A percentile compares a stretch with the other conserved stretches of the same genome.
phyloP scores from a whole-genome alignment of 2,113 vertebrate genomes.

The Hassar affinis region DNA sequence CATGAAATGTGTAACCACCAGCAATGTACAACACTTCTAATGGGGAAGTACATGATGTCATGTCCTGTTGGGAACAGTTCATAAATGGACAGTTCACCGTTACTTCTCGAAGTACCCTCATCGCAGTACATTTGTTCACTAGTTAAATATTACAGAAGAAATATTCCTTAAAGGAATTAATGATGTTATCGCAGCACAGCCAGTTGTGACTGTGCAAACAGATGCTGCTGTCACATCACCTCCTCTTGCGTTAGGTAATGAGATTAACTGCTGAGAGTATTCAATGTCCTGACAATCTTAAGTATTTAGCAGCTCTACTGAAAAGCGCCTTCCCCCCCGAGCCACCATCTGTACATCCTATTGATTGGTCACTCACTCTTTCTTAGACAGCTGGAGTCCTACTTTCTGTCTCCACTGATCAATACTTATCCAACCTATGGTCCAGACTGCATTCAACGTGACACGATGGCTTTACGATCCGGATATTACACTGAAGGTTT shows the following conservation, averaged over 20 bases:
- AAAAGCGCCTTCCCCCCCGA: constrained; percentile 50
- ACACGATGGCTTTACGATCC: constrained; percentile 26
- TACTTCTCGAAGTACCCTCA: background rate
- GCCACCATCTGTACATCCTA: constrained; percentile 55
- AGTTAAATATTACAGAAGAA: constrained; percentile 10
- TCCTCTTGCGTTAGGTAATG: constrained; percentile 48
- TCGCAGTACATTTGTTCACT: background rate
- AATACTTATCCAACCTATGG: constrained; percentile 54
- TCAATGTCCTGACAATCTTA: constrained; percentile 55
- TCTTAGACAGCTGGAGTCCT: constrained; percentile 54
- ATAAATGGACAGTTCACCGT: background rate
- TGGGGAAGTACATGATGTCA: background rate
- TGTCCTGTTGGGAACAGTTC: background rate
- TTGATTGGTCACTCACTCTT: constrained; percentile 62
- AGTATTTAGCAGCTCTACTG: constrained; percentile 56
- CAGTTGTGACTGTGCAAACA: constrained; percentile 47
- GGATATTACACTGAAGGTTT: background rate
- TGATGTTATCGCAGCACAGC: constrained; percentile 12
- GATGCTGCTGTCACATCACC: constrained; percentile 45
- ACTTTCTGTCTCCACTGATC: constrained; percentile 59
- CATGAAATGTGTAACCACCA: background rate
- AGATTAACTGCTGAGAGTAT: constrained; percentile 51
- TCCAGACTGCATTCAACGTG: constrained; percentile 46
- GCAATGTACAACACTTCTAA: background rate
- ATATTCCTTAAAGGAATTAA: constrained; percentile 6